These are phyloP conservation scores for Mohoua ochrocephala DNA, from an alignment of 2,113 vertebrate genomes.

Conservation along the genomic window DNA sequence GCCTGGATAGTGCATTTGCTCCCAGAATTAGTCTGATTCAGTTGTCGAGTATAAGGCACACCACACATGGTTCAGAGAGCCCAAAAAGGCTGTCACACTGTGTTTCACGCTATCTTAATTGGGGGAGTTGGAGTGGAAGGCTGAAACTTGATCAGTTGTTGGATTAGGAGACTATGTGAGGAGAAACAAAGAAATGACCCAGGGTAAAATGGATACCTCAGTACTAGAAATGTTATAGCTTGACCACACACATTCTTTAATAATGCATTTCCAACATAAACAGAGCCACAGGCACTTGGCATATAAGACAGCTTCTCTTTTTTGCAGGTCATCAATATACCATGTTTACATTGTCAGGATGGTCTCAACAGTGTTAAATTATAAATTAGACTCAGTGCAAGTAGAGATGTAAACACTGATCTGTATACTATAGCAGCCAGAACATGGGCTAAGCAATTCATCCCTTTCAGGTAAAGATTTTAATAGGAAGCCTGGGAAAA, in stretches of 20 bases:
- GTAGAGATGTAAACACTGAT: constrained; percentile 42
- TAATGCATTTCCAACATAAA: constrained; percentile 62
- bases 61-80: background rate
- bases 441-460: background rate
- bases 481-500: constrained; percentile 47
- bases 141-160: constrained; percentile 47
- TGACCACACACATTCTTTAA: constrained; percentile 65
- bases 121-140: background rate
- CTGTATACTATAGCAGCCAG: constrained; percentile 6
- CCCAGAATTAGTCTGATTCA: background rate
- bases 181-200: constrained; percentile 57
- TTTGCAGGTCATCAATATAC: constrained; percentile 62
- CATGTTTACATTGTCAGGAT: constrained; percentile 54
- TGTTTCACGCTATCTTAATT: constrained; percentile 5
- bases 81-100: background rate
- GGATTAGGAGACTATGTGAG: constrained; percentile 31
- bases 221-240: constrained; percentile 28
- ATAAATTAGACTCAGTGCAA: constrained; percentile 38
- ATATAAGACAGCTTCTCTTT: constrained; percentile 55
- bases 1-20: background rate
- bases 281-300: constrained; percentile 54
- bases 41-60: background rate
- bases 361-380: constrained; percentile 59
- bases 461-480: constrained; percentile 36
- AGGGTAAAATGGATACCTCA: constrained; percentile 22